Base-by-base conservation (phyloP, 30 jellyfish, hydroid and myxozoan genomes). In the Cassiopea andromeda region DNA sequence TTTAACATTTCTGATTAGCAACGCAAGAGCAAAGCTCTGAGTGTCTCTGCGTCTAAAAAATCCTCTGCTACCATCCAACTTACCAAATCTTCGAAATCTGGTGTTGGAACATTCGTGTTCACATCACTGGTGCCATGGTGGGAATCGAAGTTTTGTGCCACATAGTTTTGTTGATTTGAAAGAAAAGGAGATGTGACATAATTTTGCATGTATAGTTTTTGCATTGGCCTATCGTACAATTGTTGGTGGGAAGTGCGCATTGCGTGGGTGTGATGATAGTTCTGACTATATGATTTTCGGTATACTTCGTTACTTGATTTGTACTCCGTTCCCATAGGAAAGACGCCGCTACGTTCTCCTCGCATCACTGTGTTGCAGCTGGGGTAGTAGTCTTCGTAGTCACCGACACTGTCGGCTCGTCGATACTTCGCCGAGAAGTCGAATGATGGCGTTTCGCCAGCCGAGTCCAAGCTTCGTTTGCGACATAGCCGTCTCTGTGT, bases 1-100 rank as follows among this genome's bases (percentile, higher is more conserved):
- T 12, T 13, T 44, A 43, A 81, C 1, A n/a, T 43, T 44, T 8
- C 44, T 15, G 64, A 59, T 89, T 87, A 87, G 54, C 94, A 87
- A 3, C 82, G 90, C 67, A 80, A 49, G 7, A 87, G 82, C 72
- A 87, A 68, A 3, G 87, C 71, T 49, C 73, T 66, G 50, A 87
- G 75, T 2, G 94, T 59, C 54, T 87, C 94, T 43, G 90, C 88
- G 57, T 87, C 94, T 18, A 87, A 46, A 87, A 87, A 87, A 86
- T 87, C 88, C 81, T 87, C 94, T 49, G 94, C 94, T 45, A 87
- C 57, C 94, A 87, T 87, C 94, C 94, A 87, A 87, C 94, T 87
- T 78, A 87, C 94, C 94, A 87, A 68, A 57, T 87, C 94, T 18
- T 90, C 94, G 75, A 87, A 72, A 43, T 87, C 94, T 48, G 94